Evolutionary conservation across 1,140 invertebrate genomes (phyloP).

Genomic region (Cotesia typhae): DNA sequence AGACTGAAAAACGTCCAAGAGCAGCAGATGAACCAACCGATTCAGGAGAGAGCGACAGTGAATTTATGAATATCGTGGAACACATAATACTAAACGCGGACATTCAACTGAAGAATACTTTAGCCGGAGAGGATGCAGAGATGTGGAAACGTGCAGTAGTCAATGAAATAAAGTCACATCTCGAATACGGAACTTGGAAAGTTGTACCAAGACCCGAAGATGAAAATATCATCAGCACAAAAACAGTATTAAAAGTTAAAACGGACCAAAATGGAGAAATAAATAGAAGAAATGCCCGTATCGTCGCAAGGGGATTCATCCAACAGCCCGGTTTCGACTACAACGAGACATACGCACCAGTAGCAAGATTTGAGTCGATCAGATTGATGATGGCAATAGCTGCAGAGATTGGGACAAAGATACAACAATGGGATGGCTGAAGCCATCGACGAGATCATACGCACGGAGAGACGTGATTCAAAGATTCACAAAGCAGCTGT

Average conservation of each 20-base stretch:
- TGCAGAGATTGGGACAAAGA: neutral
- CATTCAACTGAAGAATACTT: neutral
- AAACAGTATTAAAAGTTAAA: slow-evolving; percentile 54
- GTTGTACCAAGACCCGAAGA: slow-evolving; percentile 43
- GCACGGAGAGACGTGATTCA: neutral
- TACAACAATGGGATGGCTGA: slow-evolving; percentile 15
- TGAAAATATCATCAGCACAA: slow-evolving; percentile 45
- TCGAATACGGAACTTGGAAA: slow-evolving; percentile 42
- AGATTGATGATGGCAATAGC: slow-evolving; percentile 13
- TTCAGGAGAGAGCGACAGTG: neutral
- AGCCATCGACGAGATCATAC: slow-evolving; percentile 17
- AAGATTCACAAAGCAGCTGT: neutral
- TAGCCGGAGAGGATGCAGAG: neutral
- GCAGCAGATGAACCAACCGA: neutral
- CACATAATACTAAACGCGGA: slow-evolving; percentile 2
- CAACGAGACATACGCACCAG: slow-evolving; percentile 46
- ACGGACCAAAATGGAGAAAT: slow-evolving; percentile 28
- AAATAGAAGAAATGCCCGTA: slow-evolving; percentile 35
- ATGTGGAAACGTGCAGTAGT: neutral
- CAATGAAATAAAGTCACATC: no score
- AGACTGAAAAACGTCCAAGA: no score
- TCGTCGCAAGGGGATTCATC: slow-evolving; percentile 36
- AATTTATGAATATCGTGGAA: neutral
- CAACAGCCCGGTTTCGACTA: slow-evolving; percentile 39
- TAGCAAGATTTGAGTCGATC: slow-evolving; percentile 27